Conservation (phyloP, 2,113 vertebrate species). For the Chaetodon trifascialis region DNA sequence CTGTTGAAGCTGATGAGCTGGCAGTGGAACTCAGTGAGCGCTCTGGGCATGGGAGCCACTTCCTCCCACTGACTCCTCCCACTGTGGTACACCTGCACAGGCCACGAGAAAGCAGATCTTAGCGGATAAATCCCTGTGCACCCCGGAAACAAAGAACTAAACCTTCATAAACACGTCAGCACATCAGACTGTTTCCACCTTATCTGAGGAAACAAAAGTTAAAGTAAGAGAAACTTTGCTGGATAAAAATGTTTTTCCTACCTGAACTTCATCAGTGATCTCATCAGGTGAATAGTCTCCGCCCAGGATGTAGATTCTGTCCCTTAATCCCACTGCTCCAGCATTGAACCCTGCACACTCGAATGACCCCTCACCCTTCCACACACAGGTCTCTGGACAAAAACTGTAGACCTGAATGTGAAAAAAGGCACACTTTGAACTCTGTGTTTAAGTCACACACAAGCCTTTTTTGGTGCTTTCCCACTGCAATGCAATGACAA, state of each 20-base stretch:
- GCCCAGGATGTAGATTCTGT: slow-evolving; percentile 96
- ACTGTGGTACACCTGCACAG: slow-evolving; percentile 92
- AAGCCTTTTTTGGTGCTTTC: neutral
- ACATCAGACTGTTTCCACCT: neutral
- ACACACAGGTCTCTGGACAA: slow-evolving; percentile 93
- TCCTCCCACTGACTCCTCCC: slow-evolving; percentile 95
- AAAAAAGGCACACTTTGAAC: neutral
- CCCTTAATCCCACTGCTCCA: slow-evolving; percentile 91
- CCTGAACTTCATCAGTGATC: slow-evolving; percentile 94
- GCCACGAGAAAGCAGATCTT: neutral
- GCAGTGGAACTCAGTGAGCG: slow-evolving; percentile 97
- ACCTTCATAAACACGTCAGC: too few relatives aligned
- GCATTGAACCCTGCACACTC: slow-evolving; percentile 99
- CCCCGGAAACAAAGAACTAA: too few relatives aligned
- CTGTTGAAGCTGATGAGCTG: slow-evolving; percentile 95
- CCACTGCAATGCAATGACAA: neutral
- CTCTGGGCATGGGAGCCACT: slow-evolving; percentile 94
- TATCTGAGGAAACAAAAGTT: neutral
- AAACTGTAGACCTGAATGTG: slow-evolving; percentile 91
- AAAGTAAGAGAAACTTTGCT: neutral
- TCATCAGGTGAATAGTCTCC: slow-evolving; percentile 98
- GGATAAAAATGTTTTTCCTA: slow-evolving; percentile 29
- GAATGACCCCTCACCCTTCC: slow-evolving; percentile 97
- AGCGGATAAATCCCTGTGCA: neutral
- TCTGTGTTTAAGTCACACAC: neutral